Conservation (phyloP, 2,113 vertebrate species). For the Lepus timidus region DNA sequence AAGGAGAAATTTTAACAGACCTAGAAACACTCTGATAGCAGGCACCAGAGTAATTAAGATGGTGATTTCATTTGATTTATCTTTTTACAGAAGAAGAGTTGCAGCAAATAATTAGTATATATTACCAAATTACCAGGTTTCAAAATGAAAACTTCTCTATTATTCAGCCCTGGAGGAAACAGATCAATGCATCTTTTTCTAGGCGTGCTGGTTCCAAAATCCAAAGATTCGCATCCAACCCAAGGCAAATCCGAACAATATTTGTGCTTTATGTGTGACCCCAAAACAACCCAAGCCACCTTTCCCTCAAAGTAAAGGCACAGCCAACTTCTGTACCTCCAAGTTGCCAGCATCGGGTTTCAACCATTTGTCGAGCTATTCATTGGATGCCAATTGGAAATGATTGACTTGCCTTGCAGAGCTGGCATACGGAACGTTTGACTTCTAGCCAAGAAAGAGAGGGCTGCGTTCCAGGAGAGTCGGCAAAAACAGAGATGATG, state of each 20-base stretch:
- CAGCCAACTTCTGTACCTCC: constrained; percentile 25
- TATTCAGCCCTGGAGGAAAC: background rate
- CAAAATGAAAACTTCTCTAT: background rate
- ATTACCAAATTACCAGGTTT: constrained; percentile 51
- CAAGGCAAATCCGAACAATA: background rate
- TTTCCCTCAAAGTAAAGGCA: constrained; percentile 57
- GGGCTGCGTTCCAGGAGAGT: constrained; percentile 66
- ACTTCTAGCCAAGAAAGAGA: constrained; percentile 67
- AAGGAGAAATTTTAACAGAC: no score
- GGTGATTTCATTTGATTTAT: background rate
- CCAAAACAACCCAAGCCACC: constrained; percentile 33
- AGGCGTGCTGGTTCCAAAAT: background rate
- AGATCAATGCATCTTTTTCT: background rate
- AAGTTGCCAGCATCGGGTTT: constrained; percentile 44
- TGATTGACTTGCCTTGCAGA: constrained; percentile 74
- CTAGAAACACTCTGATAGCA: no score
- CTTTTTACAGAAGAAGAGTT: background rate
- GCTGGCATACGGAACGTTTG: constrained; percentile 76
- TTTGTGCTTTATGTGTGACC: background rate
- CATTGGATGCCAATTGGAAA: constrained; percentile 74
- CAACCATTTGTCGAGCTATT: constrained; percentile 74
- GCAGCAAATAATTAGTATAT: background rate
- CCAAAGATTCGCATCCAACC: background rate
- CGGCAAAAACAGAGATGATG: background rate
- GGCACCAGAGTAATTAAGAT: background rate